Evolutionary conservation across 2,113 vertebrate species (phyloP).

Genomic region (Pterocles gutturalis): DNA sequence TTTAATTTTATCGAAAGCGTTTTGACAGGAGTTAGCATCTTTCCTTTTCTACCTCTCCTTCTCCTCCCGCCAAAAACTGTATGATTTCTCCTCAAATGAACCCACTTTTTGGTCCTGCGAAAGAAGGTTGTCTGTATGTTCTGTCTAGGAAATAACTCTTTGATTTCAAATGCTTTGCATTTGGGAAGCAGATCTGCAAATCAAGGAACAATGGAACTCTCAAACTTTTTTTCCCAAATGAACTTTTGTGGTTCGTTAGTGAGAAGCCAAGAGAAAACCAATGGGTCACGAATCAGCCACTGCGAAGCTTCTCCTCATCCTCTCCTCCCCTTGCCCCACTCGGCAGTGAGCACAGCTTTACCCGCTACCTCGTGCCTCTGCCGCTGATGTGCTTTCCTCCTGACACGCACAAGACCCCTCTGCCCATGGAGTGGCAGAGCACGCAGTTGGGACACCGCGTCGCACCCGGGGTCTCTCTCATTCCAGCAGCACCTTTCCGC

Average conservation of each 20-base stretch:
- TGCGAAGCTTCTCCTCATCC: background rate
- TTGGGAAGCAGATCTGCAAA: background rate
- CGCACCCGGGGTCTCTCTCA: background rate
- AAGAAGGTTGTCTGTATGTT: background rate
- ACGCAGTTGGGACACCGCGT: no score
- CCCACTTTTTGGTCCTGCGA: background rate
- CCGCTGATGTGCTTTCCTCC: background rate
- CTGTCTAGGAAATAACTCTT: conserved; percentile 7
- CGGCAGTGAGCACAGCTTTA: background rate
- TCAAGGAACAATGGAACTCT: background rate
- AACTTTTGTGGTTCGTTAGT: background rate
- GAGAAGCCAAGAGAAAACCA: background rate
- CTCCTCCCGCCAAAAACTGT: conserved; percentile 13
- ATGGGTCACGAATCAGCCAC: background rate
- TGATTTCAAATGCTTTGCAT: background rate
- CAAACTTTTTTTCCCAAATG: background rate
- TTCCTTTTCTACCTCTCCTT: background rate
- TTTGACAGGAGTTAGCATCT: conserved; percentile 41
- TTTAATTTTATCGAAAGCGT: conserved; percentile 55
- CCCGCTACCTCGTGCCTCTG: no score
- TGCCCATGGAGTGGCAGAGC: background rate
- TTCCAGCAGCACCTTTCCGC: background rate
- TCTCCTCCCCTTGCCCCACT: background rate
- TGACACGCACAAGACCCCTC: background rate
- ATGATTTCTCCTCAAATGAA: conserved; percentile 53